Percentiles rank a stretch among this genome's conserved stretches.
These are phyloP conservation scores for Taenioides sp. DNA, from an alignment of 2,797 vertebrate genomes.

Conservation along the genomic window DNA sequence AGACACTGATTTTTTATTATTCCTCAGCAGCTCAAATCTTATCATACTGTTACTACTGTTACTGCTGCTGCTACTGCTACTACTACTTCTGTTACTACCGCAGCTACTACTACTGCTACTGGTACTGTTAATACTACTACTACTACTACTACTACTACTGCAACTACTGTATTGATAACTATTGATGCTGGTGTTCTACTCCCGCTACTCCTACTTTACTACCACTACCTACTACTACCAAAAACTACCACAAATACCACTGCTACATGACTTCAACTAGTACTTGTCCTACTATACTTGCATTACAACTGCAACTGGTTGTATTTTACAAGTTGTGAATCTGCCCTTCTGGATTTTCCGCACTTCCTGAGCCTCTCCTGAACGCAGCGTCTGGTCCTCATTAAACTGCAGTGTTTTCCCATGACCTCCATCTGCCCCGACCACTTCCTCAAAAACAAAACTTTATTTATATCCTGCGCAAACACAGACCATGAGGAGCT, in stretches of 20 bases:
- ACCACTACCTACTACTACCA: too few relatives aligned
- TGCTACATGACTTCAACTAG: neutral
- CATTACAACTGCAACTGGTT: neutral
- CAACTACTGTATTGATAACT: neutral
- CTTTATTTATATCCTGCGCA: slow-evolving; percentile 5
- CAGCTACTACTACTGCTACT: too few relatives aligned
- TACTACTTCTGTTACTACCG: too few relatives aligned
- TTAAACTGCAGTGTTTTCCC: slow-evolving; percentile 7
- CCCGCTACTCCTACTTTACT: too few relatives aligned
- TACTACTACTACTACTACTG: neutral
- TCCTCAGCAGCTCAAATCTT: too few relatives aligned
- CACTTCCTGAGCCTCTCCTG: neutral
- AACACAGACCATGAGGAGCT: neutral
- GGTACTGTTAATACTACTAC: too few relatives aligned
- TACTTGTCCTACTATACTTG: neutral
- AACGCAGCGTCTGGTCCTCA: slow-evolving; percentile 6
- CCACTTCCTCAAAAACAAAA: slow-evolving; percentile 8
- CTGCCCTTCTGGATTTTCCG: neutral
- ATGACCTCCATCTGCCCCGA: slow-evolving; percentile 7
- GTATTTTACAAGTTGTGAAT: neutral
- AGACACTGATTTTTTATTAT: too few relatives aligned
- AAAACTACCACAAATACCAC: too few relatives aligned
- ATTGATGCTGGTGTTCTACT: neutral
- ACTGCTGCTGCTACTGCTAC: too few relatives aligned
- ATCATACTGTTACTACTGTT: too few relatives aligned